Evolutionary conservation across 2,888 invertebrate genomes (phyloP).

Genomic region (Ennomos erosarius): DNA sequence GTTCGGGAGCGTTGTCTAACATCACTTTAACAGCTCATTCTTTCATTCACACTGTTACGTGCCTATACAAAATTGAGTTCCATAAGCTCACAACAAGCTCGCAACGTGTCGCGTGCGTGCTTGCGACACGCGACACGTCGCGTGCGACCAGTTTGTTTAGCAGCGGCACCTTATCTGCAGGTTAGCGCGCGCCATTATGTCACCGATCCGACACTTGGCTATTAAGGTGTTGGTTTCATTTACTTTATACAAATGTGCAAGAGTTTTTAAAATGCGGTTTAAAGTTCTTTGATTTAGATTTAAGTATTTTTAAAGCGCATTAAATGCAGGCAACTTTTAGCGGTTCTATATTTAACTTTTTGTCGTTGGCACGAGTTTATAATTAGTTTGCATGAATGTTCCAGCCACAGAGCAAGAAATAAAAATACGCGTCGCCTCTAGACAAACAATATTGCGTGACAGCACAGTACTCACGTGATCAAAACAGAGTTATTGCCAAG

Average conservation of each 20-base stretch:
- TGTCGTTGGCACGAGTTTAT: too few species aligned
- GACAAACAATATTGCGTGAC: not conserved
- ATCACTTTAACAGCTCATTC: too few species aligned
- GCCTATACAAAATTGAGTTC: too few species aligned
- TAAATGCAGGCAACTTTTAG: not conserved
- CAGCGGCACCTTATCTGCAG: conserved; percentile 27
- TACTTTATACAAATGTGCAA: not conserved
- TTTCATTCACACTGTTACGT: too few species aligned
- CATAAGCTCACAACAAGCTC: not conserved
- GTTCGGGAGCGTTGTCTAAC: too few species aligned
- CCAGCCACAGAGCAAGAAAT: too few species aligned
- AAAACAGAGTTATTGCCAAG: conserved; percentile 1
- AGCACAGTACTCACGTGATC: not conserved
- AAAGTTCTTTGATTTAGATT: conserved; percentile 5
- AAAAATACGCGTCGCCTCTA: too few species aligned
- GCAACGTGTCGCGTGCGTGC: conserved; percentile 4
- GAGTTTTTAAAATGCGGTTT: conserved; percentile 4
- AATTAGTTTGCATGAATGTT: too few species aligned
- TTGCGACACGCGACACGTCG: conserved; percentile 14
- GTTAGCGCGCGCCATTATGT: conserved; percentile 36
- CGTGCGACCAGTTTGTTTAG: conserved; percentile 34
- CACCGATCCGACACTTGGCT: conserved; percentile 31
- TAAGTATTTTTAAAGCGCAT: not conserved
- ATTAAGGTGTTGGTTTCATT: conserved; percentile 15
- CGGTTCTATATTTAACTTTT: too few species aligned